Percentiles rank a stretch among this genome's conserved stretches.
Evolutionary conservation across 2,797 vertebrate genomes (phyloP).

Genomic region (Rallus crepitans): DNA sequence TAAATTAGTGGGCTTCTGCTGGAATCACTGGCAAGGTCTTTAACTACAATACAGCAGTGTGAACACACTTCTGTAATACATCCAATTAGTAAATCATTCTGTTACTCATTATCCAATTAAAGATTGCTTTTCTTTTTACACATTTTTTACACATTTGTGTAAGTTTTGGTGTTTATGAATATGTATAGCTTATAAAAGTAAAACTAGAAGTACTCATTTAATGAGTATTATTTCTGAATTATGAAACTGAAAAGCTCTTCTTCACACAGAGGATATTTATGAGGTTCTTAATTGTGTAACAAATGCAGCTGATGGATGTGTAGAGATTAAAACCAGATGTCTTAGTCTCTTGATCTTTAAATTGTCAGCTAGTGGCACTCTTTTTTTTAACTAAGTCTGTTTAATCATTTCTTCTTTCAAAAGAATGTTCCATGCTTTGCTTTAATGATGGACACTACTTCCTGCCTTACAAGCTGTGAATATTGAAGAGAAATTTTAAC

Average conservation of each 20-base stretch:
- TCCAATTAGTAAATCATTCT: slow-evolving; percentile 37
- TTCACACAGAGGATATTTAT: slow-evolving; percentile 44
- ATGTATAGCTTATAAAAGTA: background rate
- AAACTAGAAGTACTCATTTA: slow-evolving; percentile 26
- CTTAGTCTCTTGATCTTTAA: slow-evolving; percentile 52
- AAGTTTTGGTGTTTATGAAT: background rate
- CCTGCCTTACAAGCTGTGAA: background rate
- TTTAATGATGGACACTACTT: slow-evolving; percentile 22
- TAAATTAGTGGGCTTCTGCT: slow-evolving; percentile 13
- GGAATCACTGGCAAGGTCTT: background rate
- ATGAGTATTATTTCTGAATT: slow-evolving; percentile 45
- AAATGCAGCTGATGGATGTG: slow-evolving; percentile 58
- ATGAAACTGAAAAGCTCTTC: slow-evolving; percentile 44
- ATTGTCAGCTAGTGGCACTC: slow-evolving; percentile 38
- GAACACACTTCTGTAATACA: background rate
- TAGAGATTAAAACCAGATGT: slow-evolving; percentile 72
- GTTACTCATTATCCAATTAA: background rate
- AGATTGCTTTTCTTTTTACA: slow-evolving; percentile 10
- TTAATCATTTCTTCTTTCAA: slow-evolving; percentile 54
- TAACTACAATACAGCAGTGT: background rate
- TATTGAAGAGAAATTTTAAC: slow-evolving; percentile 15
- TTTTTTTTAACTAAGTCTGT: slow-evolving; percentile 12
- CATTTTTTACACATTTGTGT: background rate
- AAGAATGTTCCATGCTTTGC: background rate
- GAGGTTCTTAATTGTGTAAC: slow-evolving; percentile 57